Evolutionary conservation across 2,888 invertebrate genomes (phyloP).

Genomic region (Mesodorylaimus sp.): DNA sequence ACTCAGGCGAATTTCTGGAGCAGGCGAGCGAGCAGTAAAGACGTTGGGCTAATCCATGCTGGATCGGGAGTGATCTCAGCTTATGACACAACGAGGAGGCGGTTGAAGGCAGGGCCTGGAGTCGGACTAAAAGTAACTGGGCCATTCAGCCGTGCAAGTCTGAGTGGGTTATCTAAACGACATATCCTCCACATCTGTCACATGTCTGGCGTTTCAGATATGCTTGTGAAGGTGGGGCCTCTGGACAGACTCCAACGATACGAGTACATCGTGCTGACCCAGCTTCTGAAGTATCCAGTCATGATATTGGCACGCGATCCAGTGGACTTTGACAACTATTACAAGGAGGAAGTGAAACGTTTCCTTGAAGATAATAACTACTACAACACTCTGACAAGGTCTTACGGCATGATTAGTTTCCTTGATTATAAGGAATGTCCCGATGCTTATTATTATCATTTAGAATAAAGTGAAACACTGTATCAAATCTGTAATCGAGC

Average conservation of each 20-base stretch:
- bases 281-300: conserved; percentile 25
- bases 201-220: conserved; percentile 1
- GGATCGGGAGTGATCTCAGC: too few relatives aligned
- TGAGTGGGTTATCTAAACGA: background rate
- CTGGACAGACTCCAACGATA: conserved; percentile 15
- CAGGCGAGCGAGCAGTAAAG: too few relatives aligned
- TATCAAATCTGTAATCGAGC: too few relatives aligned
- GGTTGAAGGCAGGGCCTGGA: too few relatives aligned
- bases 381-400: background rate
- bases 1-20: too few relatives aligned
- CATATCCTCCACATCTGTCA: background rate
- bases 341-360: conserved; percentile 15
- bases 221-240: conserved; percentile 12
- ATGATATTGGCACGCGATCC: conserved; percentile 22
- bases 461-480: too few relatives aligned
- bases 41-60: too few relatives aligned
- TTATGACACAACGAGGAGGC: too few relatives aligned
- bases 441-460: conserved; percentile 1
- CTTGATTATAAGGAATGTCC: background rate
- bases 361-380: conserved; percentile 4
- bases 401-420: conserved; percentile 3
- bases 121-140: too few relatives aligned
- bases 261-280: conserved; percentile 22
- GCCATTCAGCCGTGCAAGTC: too few relatives aligned
- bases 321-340: conserved; percentile 16